Percentiles rank a stretch among this genome's conserved stretches.
phyloP scores from a whole-genome alignment of 2,888 invertebrate genomes.

The Frankliniella fusca region DNA sequence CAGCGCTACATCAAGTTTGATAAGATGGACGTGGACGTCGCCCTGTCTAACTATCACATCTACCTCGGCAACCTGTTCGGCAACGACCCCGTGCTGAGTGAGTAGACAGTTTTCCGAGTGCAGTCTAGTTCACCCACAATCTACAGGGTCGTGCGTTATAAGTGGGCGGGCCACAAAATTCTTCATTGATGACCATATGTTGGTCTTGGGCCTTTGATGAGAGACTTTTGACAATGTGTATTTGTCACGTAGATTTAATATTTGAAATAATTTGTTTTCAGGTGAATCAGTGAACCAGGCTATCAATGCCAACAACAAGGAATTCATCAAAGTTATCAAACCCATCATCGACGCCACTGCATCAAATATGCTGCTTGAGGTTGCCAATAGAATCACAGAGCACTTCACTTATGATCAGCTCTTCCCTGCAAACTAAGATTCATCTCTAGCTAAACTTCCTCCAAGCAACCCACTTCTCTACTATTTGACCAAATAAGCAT shows the following conservation, averaged over 20 bases:
- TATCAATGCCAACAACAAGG: constrained; percentile 62
- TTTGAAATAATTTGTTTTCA: constrained; percentile 42
- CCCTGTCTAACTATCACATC: constrained; percentile 55
- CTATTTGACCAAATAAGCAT: too few relatives aligned
- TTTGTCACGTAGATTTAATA: too few relatives aligned
- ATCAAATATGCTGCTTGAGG: constrained; percentile 62
- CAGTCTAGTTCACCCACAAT: not conserved
- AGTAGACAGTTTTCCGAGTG: constrained; percentile 35
- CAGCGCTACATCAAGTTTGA: constrained; percentile 53
- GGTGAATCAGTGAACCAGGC: constrained; percentile 63
- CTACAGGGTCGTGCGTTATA: too few relatives aligned
- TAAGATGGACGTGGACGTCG: constrained; percentile 52
- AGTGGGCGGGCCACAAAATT: too few relatives aligned
- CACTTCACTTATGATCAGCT: constrained; percentile 66
- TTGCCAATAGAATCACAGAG: constrained; percentile 65
- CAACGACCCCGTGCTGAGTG: constrained; percentile 57
- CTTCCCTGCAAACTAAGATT: constrained; percentile 50
- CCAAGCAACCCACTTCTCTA: too few relatives aligned
- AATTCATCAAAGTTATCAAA: constrained; percentile 63
- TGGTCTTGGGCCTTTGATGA: too few relatives aligned
- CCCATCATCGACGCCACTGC: constrained; percentile 62
- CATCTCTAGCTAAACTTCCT: not conserved
- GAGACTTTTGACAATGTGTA: too few relatives aligned
- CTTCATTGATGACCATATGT: too few relatives aligned
- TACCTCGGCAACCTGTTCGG: constrained; percentile 58